Percentiles rank a stretch among this genome's conserved stretches.
Evolutionary conservation across 2,888 invertebrate species (phyloP).

Genomic region (Dendrolimus houi): DNA sequence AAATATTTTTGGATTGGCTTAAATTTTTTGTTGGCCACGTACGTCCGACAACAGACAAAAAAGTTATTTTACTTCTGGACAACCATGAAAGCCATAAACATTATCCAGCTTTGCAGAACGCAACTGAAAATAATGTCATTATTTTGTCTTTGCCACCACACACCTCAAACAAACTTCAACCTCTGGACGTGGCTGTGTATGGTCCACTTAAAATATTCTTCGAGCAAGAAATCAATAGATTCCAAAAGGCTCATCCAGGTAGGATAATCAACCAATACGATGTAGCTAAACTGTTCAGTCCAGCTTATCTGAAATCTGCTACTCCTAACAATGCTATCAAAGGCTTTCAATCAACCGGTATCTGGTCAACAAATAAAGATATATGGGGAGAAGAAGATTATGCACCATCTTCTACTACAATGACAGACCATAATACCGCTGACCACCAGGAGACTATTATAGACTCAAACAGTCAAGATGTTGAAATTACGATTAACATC

Average conservation of each 20-base stretch:
- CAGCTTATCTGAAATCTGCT: constrained; percentile 21
- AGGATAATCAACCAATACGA: constrained; percentile 24
- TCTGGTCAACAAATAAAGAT: constrained; percentile 13
- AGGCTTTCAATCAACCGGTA: constrained; percentile 13
- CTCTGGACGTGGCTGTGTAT: constrained; percentile 27
- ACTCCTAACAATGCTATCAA: constrained; percentile 14
- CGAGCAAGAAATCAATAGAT: constrained; percentile 21
- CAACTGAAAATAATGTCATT: constrained; percentile 15
- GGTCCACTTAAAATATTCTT: constrained; percentile 25
- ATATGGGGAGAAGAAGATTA: constrained; percentile 13
- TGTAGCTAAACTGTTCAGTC: constrained; percentile 19
- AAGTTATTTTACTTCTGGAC: constrained; percentile 20
- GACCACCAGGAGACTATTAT: constrained; percentile 8
- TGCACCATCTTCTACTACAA: constrained; percentile 7
- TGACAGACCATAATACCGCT: no score
- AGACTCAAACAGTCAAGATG: constrained; percentile 4
- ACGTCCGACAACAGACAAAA: constrained; percentile 20
- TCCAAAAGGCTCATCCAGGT: constrained; percentile 23
- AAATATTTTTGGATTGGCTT: constrained; percentile 23
- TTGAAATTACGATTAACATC: constrained; percentile 3
- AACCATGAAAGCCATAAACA: constrained; percentile 29
- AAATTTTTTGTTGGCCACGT: constrained; percentile 21
- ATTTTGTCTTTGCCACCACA: constrained; percentile 10
- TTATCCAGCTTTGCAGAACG: constrained; percentile 24
- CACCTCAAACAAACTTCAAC: constrained; percentile 23